A percentile compares a stretch with the other conserved stretches of the same genome.
Evolutionary conservation across 2,797 vertebrate genomes (phyloP).

Genomic region (Sciaenops ocellatus): DNA sequence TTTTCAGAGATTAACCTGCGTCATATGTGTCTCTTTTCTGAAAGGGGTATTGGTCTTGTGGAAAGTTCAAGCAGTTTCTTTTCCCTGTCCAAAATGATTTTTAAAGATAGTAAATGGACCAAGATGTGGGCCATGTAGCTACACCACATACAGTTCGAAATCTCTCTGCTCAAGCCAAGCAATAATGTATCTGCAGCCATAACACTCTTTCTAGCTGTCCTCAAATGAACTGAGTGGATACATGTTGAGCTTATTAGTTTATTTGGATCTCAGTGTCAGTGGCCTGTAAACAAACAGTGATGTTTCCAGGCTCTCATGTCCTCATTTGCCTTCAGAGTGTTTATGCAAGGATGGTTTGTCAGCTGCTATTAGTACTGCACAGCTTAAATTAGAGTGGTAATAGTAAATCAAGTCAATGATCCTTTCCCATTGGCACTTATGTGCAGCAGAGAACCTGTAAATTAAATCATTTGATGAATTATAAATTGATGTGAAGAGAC

Average conservation of each 20-base stretch:
- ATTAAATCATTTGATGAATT: constrained; percentile 19
- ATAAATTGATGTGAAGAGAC: neutral
- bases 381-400: constrained; percentile 11
- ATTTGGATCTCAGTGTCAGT: constrained; percentile 13
- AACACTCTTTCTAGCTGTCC: constrained; percentile 4
- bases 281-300: constrained; percentile 31
- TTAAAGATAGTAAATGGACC: constrained; percentile 12
- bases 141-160: neutral
- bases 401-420: constrained; percentile 26
- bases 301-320: constrained; percentile 15
- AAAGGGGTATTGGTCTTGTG: neutral
- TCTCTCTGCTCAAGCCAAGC: neutral
- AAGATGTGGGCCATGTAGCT: neutral
- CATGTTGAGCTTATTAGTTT: constrained; percentile 27
- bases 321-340: constrained; percentile 38
- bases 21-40: neutral
- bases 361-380: constrained; percentile 28
- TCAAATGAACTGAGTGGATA: constrained; percentile 24
- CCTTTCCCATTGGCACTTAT: neutral
- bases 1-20: too few species aligned
- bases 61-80: neutral
- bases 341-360: constrained; percentile 32
- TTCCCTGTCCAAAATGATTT: neutral
- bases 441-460: constrained; percentile 5
- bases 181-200: constrained; percentile 8